phyloP scores from a whole-genome alignment of 2,797 vertebrate genomes.

The Scolopax rusticola region DNA sequence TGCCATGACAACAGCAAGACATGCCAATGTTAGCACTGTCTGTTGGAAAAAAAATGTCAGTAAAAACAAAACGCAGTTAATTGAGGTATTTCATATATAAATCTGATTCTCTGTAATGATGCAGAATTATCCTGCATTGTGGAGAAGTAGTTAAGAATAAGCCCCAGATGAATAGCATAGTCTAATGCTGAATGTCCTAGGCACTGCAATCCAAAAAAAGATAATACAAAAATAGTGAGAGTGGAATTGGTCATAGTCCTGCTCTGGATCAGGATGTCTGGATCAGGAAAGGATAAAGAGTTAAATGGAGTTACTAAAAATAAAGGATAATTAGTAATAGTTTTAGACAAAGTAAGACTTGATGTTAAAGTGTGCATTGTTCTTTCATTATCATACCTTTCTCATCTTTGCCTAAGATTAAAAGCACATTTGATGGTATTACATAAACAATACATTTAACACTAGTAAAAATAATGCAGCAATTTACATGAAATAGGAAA shows the following conservation, averaged over 20 bases:
- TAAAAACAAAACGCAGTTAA: constrained; percentile 26
- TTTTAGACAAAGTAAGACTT: not conserved
- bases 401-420: not conserved
- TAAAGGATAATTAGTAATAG: not conserved
- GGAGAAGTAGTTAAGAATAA: not conserved
- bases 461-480: constrained; percentile 25
- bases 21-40: not conserved
- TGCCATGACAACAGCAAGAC: constrained; percentile 51
- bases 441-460: not conserved
- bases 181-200: not conserved
- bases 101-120: not conserved
- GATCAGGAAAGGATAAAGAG: not conserved
- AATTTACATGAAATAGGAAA: not conserved
- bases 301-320: not conserved
- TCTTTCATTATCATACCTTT: not conserved
- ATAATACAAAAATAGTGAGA: not conserved
- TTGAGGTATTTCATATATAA: not conserved
- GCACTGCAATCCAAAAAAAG: not conserved
- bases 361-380: not conserved
- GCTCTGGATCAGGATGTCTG: not conserved
- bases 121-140: not conserved
- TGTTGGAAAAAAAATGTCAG: not conserved
- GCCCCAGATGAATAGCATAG: not conserved
- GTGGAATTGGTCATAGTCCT: not conserved
- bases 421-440: constrained; percentile 1